Evolutionary conservation across 2,797 vertebrate genomes (phyloP), one percentile per base, ranked within the genome.

Genomic region (Mus caroli): DNA sequence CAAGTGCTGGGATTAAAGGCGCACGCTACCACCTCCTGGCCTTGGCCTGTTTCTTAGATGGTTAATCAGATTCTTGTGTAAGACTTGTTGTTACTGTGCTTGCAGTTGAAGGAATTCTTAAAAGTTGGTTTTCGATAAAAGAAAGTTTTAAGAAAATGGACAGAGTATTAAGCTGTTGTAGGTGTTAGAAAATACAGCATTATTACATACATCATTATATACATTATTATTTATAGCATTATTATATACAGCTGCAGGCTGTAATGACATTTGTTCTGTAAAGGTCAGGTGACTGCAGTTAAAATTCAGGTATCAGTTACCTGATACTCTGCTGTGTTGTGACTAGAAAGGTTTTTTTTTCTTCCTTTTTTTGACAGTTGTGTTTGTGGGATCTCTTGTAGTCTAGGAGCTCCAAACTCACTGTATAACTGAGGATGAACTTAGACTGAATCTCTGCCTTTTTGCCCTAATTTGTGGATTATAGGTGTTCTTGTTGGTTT

Each of bases 21-120:
- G 50, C 12, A 10, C 10, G 10, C 50, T 10, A 50, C 50, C 50
- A 50, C 50, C 50, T 50, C 50, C 50, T 12, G 50, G 50, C 50
- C 10, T 10, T 11, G 50, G n/a, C 0, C 46, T 60, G 1, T 73
- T 91, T 75, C 34, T 76, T 87, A 37, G 80, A 60, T 56, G 22
- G 80, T 22, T 91, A 8, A 34, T 85, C 24, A 90, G 12, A 34
- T 86, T 26, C 7, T 8, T 85, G 3, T 80, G 37, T 87, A 46
- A 76, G 26, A 92, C 67, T 93, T 75, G 94, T 92, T 78, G 73
- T 93, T 96, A 64, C 10, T 96, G 15, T 67, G 84, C 22, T 89
- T 37, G 26, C 15, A 79, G 11, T 78, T 91, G 50, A 11, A 83
- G 85, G 54, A 93, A 75, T 56, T 90, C 77, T n/a, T 88, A 43